Base-by-base conservation (phyloP, 2,888 invertebrate genomes). In the Pandemis heparana region DNA sequence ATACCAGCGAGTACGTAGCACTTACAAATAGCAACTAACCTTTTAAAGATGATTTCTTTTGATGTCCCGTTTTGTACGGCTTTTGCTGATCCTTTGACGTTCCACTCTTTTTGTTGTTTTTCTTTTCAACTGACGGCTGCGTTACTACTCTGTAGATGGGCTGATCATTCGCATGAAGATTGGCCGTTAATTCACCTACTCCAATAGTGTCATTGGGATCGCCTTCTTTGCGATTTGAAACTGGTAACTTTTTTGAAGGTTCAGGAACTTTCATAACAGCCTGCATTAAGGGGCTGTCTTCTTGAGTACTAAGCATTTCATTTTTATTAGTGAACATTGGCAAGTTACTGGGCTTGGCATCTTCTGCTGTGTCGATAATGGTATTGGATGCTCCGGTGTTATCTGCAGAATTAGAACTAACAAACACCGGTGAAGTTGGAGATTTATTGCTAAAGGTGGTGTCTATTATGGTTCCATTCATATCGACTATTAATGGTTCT, bases 131-230 rank as follows among this genome's bases (percentile, higher is more conserved):
- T 16, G 94, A 86, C 14, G 94, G 94, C 76, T 93, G 94, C 48
- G 94, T 93, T 51, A 94, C 94, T 60, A 94, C 92, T 84, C 92
- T 89, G 79, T 94, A 94, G 77, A 94, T 87, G 39, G 94, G 94
- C 75, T 94, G 94, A 80, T 94, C 91, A 80, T 94, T 91, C 74
- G 93, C 92, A 79, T 93, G 91, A 62, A 94, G 85, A 82, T 89
- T 93, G 23, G 92, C 92, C n/a, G 92, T 94, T 85, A 93, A 84
- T 81, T 94, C 92, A 68, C 92, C 89, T 43, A 90, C 87, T 71
- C 90, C 83, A 75, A 93, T 87, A 41, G 90, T 85, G 81, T 92
- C 92, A 80, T 92, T 90, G 56, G 89, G 86, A 76, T 93, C 91
- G 8, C 90, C 88, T 67, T 95, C 91, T 82, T 92, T 92, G 80